phyloP scores from a whole-genome alignment of 1,140 invertebrate species.

The Cataglyphis hispanica region DNA sequence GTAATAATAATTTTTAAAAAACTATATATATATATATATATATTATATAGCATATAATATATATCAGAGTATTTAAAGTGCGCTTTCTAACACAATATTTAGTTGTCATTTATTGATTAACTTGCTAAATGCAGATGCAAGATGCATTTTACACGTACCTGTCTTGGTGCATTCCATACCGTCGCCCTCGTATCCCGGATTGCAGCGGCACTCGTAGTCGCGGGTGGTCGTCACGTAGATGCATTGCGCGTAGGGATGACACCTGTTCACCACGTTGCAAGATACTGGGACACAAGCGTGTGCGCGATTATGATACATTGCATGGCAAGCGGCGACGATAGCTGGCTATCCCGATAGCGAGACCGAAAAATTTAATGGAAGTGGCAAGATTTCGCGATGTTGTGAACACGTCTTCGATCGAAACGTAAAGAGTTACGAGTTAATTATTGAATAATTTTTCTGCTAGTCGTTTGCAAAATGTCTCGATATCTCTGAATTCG shows the following conservation, averaged over 20 bases:
- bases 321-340: constrained; percentile 27
- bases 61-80: neutral
- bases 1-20: neutral
- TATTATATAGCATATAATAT: no score
- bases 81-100: neutral
- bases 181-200: constrained; percentile 92
- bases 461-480: neutral
- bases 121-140: constrained; percentile 11
- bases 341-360: constrained; percentile 14
- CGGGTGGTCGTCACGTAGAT: constrained; percentile 87
- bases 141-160: constrained; percentile 77
- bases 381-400: neutral
- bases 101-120: neutral
- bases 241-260: constrained; percentile 92
- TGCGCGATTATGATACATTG: constrained; percentile 77
- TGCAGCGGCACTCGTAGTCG: constrained; percentile 92
- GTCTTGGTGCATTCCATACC: constrained; percentile 90
- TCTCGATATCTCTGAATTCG: neutral
- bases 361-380: constrained; percentile 20
- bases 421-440: neutral
- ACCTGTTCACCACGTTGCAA: constrained; percentile 92
- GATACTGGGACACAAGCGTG: constrained; percentile 87
- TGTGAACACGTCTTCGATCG: neutral
- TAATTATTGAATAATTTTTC: constrained; percentile 4
- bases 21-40: neutral